These are phyloP conservation scores for Napeogenes inachia DNA, from an alignment of 2,888 invertebrate genomes.

Conservation along the genomic window DNA sequence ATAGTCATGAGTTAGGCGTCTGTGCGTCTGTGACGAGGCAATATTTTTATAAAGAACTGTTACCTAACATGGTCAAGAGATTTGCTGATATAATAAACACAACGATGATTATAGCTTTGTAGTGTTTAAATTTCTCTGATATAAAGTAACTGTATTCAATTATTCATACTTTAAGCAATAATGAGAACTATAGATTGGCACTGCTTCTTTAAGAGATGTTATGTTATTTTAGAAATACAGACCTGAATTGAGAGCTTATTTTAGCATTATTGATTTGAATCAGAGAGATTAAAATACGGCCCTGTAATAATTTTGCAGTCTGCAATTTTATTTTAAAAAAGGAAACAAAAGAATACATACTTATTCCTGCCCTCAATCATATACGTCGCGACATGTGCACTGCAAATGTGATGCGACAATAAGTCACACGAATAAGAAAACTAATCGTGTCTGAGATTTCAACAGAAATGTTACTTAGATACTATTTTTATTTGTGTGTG, in stretches of 20 bases:
- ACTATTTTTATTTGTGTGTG: slow-evolving; percentile 2
- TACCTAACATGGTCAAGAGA: not conserved
- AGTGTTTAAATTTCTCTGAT: too few relatives aligned
- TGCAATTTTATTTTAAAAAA: not conserved
- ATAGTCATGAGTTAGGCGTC: slow-evolving; percentile 3
- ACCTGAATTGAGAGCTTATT: not conserved
- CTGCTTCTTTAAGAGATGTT: too few relatives aligned
- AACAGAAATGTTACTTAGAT: not conserved
- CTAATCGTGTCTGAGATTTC: slow-evolving; percentile 1
- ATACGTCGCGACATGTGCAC: not conserved
- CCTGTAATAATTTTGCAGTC: not conserved
- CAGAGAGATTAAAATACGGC: not conserved
- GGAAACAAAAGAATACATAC: not conserved
- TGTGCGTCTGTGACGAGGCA: not conserved
- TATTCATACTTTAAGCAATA: too few relatives aligned
- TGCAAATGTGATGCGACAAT: slow-evolving; percentile 5
- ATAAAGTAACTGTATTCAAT: too few relatives aligned
- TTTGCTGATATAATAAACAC: not conserved
- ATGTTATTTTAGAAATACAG: too few relatives aligned
- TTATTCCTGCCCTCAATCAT: not conserved
- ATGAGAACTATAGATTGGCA: too few relatives aligned
- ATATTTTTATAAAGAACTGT: not conserved
- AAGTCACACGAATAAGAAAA: not conserved
- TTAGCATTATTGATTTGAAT: not conserved
- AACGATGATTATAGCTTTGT: too few relatives aligned